Evolutionary conservation across 2,888 invertebrate species (phyloP), one percentile per base, ranked within the genome.

Genomic region (Metacarcinus magister): DNA sequence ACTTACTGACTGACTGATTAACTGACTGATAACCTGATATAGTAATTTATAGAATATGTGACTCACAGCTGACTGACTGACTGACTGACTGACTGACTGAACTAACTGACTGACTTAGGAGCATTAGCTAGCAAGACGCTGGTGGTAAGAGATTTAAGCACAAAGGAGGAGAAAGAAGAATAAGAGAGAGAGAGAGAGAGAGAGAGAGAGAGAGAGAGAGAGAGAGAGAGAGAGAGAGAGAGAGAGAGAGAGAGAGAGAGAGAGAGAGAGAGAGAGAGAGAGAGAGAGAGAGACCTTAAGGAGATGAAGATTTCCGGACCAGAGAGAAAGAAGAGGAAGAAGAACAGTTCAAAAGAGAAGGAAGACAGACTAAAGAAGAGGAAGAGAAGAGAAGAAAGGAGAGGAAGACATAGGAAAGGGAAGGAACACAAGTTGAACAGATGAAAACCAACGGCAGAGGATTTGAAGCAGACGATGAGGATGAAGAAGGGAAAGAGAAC

Each of bases 181-280:
- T 19, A 19, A n/a, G 67, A 67, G 67, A 54, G 54, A 16, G 54
- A 54, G 54, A 54, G 54, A 54, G 54, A 54, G 54, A 54, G 16
- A 16, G 54, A 54, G 54, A 54, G 54, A 54, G 75, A 75, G 75
- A 75, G 28, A 75, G 28, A 28, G 75, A 75, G 28, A 75, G n/a
- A 75, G 28, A 75, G 75, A 75, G 75, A 67, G n/a, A 67, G n/a
- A 23, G 19, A 67, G n/a, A 67, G n/a, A n/a, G n/a, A 67, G 67
- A 67, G 67, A n/a, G 67, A 67, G n/a, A 67, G 19, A n/a, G n/a
- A n/a, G 67, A 67, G n/a, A 67, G n/a, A 67, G 19, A n/a, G 67
- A 23, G 67, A 67, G 67, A 67, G 67, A 67, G n/a, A 67, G 67
- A 67, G 67, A 67, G n/a, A 67, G n/a, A 67, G 67, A 23, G 67